Evolutionary conservation across 2,888 invertebrate species (phyloP).

Genomic region (Drosophila austrosaltans): DNA sequence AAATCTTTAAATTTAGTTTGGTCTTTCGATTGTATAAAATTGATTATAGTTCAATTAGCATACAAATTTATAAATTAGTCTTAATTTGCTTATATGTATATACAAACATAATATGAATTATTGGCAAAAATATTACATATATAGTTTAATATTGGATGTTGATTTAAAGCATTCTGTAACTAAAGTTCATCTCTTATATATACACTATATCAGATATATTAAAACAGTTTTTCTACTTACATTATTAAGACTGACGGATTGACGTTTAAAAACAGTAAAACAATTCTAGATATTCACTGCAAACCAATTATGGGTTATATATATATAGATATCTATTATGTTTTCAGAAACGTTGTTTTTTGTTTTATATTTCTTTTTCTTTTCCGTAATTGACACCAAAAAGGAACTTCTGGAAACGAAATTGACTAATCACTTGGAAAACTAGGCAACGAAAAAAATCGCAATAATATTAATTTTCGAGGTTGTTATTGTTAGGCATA

Average conservation of each 20-base stretch:
- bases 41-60: no score
- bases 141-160: no score
- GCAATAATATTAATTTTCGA: conserved; percentile 22
- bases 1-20: no score
- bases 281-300: not conserved
- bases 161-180: no score
- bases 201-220: not conserved
- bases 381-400: conserved; percentile 63
- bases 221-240: conserved; percentile 48
- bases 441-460: conserved; percentile 23
- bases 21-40: no score
- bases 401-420: conserved; percentile 29
- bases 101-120: no score
- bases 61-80: no score
- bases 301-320: not conserved
- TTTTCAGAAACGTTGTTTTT: conserved; percentile 32
- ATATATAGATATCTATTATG: not conserved
- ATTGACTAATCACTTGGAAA: conserved; percentile 41
- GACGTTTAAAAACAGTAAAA: not conserved
- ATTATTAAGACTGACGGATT: conserved; percentile 52
- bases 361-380: conserved; percentile 42
- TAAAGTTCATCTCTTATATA: not conserved
- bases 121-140: no score
- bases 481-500: conserved; percentile 44
- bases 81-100: no score